Conservation (phyloP, 2,888 invertebrate species). For the Acanthacorydalis orientalis region DNA sequence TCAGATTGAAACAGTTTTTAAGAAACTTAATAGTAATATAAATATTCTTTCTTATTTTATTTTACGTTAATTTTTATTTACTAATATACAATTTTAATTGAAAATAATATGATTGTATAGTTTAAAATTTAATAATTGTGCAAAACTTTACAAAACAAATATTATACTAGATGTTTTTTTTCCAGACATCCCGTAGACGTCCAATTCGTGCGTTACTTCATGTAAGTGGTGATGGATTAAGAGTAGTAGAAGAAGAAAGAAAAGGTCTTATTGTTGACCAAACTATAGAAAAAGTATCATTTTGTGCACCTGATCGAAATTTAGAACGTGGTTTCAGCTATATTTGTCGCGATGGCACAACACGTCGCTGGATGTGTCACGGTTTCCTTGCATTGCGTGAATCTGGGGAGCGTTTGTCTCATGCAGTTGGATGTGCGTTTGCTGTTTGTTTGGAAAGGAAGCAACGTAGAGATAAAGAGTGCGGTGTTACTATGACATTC, state of each 20-base stretch:
- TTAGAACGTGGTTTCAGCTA: slow-evolving; percentile 97
- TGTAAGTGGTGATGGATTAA: slow-evolving; percentile 85
- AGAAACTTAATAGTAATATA: no score
- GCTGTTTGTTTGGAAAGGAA: slow-evolving; percentile 96
- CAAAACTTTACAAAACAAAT: no score
- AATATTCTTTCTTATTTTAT: no score
- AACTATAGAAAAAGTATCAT: slow-evolving; percentile 99
- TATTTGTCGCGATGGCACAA: slow-evolving; percentile 97
- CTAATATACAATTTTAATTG: not conserved
- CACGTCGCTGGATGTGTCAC: slow-evolving; percentile 99
- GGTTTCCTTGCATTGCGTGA: slow-evolving; percentile 93
- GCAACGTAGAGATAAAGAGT: slow-evolving; percentile 93
- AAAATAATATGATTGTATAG: not conserved
- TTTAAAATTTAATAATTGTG: not conserved
- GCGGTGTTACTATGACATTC: slow-evolving; percentile 83
- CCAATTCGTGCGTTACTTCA: slow-evolving; percentile 80
- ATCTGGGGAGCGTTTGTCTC: slow-evolving; percentile 91
- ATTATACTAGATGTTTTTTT: slow-evolving; percentile 10
- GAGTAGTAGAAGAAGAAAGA: slow-evolving; percentile 97
- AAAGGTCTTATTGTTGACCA: slow-evolving; percentile 98
- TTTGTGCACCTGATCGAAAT: slow-evolving; percentile 97
- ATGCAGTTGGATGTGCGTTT: slow-evolving; percentile 99
- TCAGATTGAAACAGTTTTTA: no score
- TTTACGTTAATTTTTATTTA: no score
- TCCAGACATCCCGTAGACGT: slow-evolving; percentile 71